Evolutionary conservation across 2,113 vertebrate species (phyloP).

Genomic region (Charadrius vociferus): DNA sequence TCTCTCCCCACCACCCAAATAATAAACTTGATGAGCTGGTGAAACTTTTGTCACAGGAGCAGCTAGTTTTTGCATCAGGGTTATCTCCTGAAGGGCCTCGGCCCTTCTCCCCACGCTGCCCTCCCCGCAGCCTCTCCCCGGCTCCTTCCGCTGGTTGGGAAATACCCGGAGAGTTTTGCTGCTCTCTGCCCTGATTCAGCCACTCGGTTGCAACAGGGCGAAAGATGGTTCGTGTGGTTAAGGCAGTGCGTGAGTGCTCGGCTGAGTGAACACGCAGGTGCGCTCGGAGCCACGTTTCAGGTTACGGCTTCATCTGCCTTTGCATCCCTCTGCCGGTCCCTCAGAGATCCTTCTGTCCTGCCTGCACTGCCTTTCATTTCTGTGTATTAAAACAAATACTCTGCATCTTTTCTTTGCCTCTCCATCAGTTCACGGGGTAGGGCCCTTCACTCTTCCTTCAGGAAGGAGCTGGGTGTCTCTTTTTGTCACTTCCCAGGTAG

Average conservation of each 20-base stretch:
- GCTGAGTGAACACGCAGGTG: neutral
- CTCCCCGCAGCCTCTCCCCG: neutral
- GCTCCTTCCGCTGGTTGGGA: neutral
- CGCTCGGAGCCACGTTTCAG: fast-evolving
- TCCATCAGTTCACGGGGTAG: neutral
- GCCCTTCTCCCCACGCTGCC: neutral
- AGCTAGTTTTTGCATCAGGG: neutral
- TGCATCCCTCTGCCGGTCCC: fast-evolving
- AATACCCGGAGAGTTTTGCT: neutral
- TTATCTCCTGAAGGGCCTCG: neutral
- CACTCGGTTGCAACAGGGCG: fast-evolving
- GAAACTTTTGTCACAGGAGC: neutral
- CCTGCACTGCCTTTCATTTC: neutral
- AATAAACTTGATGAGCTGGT: neutral
- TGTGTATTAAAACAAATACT: fast-evolving
- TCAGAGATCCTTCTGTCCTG: neutral
- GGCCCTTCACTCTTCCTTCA: too few relatives aligned
- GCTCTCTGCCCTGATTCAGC: neutral
- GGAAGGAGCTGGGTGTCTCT: neutral
- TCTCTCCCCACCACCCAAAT: neutral
- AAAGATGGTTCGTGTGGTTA: neutral
- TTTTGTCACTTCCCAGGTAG: neutral
- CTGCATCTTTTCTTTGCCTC: neutral
- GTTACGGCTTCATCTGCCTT: neutral
- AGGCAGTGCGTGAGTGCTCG: neutral